Conservation (phyloP, 2,888 invertebrate species). For the Tortrix viridana region DNA sequence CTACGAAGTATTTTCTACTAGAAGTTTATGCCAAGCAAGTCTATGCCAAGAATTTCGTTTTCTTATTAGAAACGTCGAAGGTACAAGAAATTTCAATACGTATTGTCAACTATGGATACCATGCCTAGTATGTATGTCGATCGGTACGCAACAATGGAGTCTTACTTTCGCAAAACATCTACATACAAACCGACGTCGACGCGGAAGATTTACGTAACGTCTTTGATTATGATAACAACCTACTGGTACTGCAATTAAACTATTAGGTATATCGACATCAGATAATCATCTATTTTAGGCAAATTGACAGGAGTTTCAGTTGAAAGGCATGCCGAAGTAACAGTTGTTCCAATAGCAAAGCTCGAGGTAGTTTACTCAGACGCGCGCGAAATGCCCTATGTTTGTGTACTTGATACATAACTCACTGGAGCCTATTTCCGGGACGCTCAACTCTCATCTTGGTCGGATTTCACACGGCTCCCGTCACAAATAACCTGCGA, state of each 20-base stretch:
- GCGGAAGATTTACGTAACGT: conserved; percentile 25
- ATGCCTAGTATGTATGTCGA: conserved; percentile 30
- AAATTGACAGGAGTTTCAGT: neutral
- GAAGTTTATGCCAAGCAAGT: neutral
- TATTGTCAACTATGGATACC: conserved; percentile 39
- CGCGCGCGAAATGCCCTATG: conserved; percentile 49
- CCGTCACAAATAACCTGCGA: conserved; percentile 32
- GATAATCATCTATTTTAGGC: conserved; percentile 9
- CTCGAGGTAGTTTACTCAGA: conserved; percentile 35
- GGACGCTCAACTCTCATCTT: conserved; percentile 46
- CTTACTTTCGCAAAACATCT: conserved; percentile 72
- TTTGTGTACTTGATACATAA: conserved; percentile 45
- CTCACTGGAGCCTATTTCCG: conserved; percentile 42
- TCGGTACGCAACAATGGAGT: conserved; percentile 65
- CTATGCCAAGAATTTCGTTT: conserved; percentile 10
- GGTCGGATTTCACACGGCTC: conserved; percentile 49
- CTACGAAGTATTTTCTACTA: neutral
- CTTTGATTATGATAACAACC: conserved; percentile 20
- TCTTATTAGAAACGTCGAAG: conserved; percentile 15
- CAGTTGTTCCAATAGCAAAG: neutral
- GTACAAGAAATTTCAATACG: conserved; percentile 12
- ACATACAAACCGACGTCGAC: conserved; percentile 20
- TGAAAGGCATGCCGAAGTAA: neutral
- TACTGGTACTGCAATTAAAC: conserved; percentile 19
- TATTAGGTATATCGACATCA: conserved; percentile 7